Percentiles rank a stretch among this genome's conserved stretches.
phyloP scores from a whole-genome alignment of 2,797 vertebrate species.

The Adrianichthys oophorus region DNA sequence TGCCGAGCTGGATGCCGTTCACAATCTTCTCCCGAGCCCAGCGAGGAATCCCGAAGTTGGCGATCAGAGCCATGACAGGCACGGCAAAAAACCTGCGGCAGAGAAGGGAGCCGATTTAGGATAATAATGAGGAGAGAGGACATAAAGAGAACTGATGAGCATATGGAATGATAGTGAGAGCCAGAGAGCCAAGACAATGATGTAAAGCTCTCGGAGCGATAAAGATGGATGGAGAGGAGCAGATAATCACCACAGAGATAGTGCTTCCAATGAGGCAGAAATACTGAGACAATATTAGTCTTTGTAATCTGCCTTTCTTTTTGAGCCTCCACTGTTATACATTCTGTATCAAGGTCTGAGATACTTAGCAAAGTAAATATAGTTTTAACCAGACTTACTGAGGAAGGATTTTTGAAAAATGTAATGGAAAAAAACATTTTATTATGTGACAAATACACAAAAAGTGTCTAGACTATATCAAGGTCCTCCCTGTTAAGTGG shows the following conservation, averaged over 20 bases:
- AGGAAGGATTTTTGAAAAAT: no score
- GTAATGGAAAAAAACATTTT: no score
- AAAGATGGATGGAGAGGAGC: constrained; percentile 30
- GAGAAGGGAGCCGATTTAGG: constrained; percentile 25
- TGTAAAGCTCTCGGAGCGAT: constrained; percentile 35
- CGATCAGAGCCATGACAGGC: constrained; percentile 90
- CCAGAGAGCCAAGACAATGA: constrained; percentile 23
- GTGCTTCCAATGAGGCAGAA: constrained; percentile 32
- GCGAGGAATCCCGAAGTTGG: constrained; percentile 92
- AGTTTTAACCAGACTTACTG: no score
- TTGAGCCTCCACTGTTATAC: constrained; percentile 33
- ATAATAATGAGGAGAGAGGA: constrained; percentile 14
- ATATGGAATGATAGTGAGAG: constrained; percentile 22
- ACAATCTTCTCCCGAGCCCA: constrained; percentile 96
- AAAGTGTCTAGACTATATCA: no score
- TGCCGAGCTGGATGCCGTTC: constrained; percentile 92
- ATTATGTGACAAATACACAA: no score
- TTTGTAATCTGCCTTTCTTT: constrained; percentile 59
- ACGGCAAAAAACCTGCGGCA: constrained; percentile 89
- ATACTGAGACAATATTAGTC: constrained; percentile 57
- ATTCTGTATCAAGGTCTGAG: constrained; percentile 22
- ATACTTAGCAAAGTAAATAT: constrained; percentile 4
- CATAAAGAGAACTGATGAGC: constrained; percentile 30
- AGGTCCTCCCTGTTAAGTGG: no score
- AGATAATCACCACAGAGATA: constrained; percentile 60